Conservation (phyloP, 30 jellyfish, hydroid and myxozoan genomes). For the Aurelia sp. region DNA sequence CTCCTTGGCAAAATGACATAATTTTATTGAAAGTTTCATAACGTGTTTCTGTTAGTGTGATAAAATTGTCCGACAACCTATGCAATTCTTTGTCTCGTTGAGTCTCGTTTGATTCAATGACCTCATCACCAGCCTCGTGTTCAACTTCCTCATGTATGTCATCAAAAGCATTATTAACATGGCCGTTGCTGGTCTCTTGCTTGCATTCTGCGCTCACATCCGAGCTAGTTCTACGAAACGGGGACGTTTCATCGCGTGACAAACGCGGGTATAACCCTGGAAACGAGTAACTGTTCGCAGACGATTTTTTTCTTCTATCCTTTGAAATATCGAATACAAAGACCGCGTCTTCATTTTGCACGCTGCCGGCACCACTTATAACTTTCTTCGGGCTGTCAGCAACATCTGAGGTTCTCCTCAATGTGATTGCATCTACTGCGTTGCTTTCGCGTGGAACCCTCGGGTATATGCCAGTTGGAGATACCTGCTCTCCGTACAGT, state of each 20-base stretch:
- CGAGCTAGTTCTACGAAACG: neutral
- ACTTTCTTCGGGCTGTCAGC: neutral
- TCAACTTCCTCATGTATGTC: neutral
- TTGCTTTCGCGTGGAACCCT: neutral
- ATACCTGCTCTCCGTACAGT: slow-evolving; percentile 15
- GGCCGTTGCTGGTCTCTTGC: neutral
- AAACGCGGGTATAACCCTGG: slow-evolving; percentile 46
- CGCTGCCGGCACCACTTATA: too few species aligned
- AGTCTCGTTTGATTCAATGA: neutral
- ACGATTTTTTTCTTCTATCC: neutral
- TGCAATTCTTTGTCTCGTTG: neutral
- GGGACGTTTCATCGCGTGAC: slow-evolving; percentile 15
- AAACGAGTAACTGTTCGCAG: neutral
- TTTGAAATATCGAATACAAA: slow-evolving; percentile 14
- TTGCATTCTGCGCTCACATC: neutral
- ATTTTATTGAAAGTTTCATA: slow-evolving; percentile 35
- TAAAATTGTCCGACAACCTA: neutral
- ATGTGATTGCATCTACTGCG: neutral
- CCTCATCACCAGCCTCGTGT: slow-evolving; percentile 3
- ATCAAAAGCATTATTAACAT: slow-evolving; percentile 7
- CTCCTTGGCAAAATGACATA: slow-evolving; percentile 19
- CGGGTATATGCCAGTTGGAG: slow-evolving; percentile 28
- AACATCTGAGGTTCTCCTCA: neutral
- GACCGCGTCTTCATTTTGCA: slow-evolving; percentile 27
- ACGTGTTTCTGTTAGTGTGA: slow-evolving; percentile 44